A percentile compares a stretch with the other conserved stretches of the same genome.
phyloP scores from a whole-genome alignment of 2,888 invertebrate genomes.

The Cheilosia pagana region DNA sequence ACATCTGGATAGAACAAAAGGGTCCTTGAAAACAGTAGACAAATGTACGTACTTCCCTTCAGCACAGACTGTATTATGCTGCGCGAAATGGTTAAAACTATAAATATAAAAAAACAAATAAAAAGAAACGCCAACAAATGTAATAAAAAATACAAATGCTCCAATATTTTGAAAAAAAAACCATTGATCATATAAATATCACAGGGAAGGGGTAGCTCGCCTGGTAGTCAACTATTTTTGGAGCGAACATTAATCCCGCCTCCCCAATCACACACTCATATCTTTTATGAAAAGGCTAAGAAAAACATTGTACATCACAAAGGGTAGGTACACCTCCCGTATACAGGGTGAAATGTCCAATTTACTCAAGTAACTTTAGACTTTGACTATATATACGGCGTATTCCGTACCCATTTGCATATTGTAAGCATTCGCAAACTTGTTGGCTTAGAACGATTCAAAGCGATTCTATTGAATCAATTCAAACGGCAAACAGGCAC shows the following conservation, averaged over 20 bases:
- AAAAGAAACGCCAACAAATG: neutral
- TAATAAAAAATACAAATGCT: conserved; percentile 13
- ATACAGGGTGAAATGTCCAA: conserved; percentile 5
- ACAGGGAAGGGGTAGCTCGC: too few relatives aligned
- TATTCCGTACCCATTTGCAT: conserved; percentile 33
- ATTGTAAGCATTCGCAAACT: conserved; percentile 50
- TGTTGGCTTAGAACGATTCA: conserved; percentile 65
- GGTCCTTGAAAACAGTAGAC: too few relatives aligned
- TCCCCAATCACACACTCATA: conserved; percentile 2
- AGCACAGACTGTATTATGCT: neutral
- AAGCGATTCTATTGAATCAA: conserved; percentile 58
- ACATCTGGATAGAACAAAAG: too few relatives aligned
- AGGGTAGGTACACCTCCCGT: neutral
- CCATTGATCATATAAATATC: neutral
- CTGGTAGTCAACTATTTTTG: neutral
- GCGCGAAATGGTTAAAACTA: neutral
- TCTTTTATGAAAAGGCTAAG: neutral
- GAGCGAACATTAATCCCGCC: neutral
- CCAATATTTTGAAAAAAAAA: neutral
- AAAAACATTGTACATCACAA: neutral
- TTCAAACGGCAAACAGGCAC: conserved; percentile 16
- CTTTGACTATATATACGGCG: conserved; percentile 6
- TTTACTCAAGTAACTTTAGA: conserved; percentile 32
- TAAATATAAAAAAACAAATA: neutral
- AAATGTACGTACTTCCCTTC: too few relatives aligned